Base-by-base conservation (phyloP, 1,140 invertebrate genomes). In the Carposina sasakii region DNA sequence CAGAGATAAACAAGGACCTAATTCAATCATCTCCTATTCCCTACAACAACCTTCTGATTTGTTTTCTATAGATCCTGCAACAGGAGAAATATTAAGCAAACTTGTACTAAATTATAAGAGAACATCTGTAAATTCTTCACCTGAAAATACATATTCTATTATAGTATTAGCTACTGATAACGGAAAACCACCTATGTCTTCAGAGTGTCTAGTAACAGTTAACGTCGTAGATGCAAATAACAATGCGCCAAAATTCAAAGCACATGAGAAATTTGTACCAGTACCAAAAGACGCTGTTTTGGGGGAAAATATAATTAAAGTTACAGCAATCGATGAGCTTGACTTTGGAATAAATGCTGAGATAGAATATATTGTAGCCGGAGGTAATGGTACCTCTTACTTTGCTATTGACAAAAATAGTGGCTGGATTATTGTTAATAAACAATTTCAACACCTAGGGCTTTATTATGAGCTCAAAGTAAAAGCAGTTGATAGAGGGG, bases 201-300 rank as follows among this genome's bases (percentile, higher is more conserved):
- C 93, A 1, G 92, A 94, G 85, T 91, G 92, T 62, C 81, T 93
- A 8, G 91, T 97, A 0, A 91, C 90, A 17, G 90, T 98, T n/a
- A 96, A 93, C 67, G 91, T 98, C 0, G 93, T 97, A 0, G 93
- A 96, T 76, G 93, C 94, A 0, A 97, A 97, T 67, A 96, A 96
- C 62, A 94, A 96, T 68, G 88, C 93, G 15, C 96, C 96, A 0
- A 90, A 88, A 63, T 97, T 97, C 71, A 88, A 91, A 47, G 81
- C 91, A 23, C 74, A 85, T 17, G 88, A 89, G 57, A 96, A 94
- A 62, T 87, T 96, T 26, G 90, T 92, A 10, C 92, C 96, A 0
- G 91, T 98, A 0, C 94, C 95, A 0, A 91, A 95, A 71, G 91
- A 89, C 56, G 91, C 92, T 0, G 63, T 75, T 0, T 63, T 90